These are phyloP conservation scores for Tetranychus urticae DNA, from an alignment of 1,140 invertebrate genomes.

Conservation along the genomic window DNA sequence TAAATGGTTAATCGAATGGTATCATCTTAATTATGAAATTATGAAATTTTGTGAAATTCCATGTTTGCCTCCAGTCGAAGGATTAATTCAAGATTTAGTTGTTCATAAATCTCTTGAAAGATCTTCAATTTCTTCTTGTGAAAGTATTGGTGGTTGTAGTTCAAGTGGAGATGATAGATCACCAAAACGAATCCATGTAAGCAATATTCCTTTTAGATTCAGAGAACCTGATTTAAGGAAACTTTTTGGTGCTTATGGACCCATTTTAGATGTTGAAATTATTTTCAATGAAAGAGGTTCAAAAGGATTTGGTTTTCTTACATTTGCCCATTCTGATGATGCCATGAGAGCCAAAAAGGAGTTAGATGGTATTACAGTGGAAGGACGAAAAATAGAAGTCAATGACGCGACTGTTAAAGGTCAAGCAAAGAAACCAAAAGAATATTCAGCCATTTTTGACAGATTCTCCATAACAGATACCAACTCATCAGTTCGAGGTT, in stretches of 20 bases:
- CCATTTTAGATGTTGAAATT: slow-evolving; percentile 95
- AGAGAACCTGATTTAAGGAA: slow-evolving; percentile 86
- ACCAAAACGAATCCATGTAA: slow-evolving; percentile 63
- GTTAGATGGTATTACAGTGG: slow-evolving; percentile 99
- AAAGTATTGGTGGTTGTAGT: background rate
- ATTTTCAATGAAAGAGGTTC: slow-evolving; percentile 98
- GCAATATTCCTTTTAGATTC: slow-evolving; percentile 97
- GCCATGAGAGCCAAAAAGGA: slow-evolving; percentile 98
- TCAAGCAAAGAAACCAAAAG: background rate
- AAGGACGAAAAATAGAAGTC: slow-evolving; percentile 99
- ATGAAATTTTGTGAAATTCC: background rate
- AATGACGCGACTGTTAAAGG: background rate
- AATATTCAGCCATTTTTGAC: no score
- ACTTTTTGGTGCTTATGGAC: slow-evolving; percentile 91
- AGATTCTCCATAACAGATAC: no score
- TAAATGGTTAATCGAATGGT: background rate
- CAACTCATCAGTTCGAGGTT: no score
- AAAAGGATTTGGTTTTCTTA: slow-evolving; percentile 99
- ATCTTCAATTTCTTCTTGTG: background rate
- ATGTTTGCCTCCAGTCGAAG: background rate
- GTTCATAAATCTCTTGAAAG: background rate
- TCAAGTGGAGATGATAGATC: background rate
- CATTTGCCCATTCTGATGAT: slow-evolving; percentile 98
- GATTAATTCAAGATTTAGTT: background rate
- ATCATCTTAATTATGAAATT: background rate